Conservation (phyloP, 2,113 vertebrate species). For the Scomber scombrus region DNA sequence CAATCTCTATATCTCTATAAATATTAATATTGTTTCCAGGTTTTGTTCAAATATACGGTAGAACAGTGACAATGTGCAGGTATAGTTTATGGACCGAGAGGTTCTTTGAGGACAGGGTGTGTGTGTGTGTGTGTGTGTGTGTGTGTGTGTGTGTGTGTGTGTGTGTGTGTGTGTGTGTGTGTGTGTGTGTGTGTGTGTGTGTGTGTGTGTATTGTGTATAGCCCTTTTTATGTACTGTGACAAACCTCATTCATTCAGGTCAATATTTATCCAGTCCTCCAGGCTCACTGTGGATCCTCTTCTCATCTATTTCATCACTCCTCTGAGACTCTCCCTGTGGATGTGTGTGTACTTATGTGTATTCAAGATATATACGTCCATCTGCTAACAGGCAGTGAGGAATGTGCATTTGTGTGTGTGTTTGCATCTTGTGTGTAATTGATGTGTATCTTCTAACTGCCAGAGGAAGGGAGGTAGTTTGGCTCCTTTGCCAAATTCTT, state of each 20-base stretch:
- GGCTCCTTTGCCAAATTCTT: slow-evolving; percentile 42
- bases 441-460: slow-evolving; percentile 32
- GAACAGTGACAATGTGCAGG: slow-evolving; percentile 5
- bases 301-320: slow-evolving; percentile 71
- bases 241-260: slow-evolving; percentile 75
- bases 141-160: background rate
- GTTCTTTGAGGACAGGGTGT: slow-evolving; percentile 29
- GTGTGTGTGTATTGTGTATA: slow-evolving; percentile 3
- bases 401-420: slow-evolving; percentile 8
- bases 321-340: slow-evolving; percentile 33
- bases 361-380: slow-evolving; percentile 47
- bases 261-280: slow-evolving; percentile 78
- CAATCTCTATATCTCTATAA: slow-evolving; percentile 44
- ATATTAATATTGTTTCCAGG: slow-evolving; percentile 58
- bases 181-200: slow-evolving; percentile 27
- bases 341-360: slow-evolving; percentile 8
- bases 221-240: slow-evolving; percentile 69
- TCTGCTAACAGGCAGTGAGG: slow-evolving; percentile 16
- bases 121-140: slow-evolving; percentile 25
- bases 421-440: slow-evolving; percentile 7
- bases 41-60: slow-evolving; percentile 49
- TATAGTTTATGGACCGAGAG: slow-evolving; percentile 28
- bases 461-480: slow-evolving; percentile 31
- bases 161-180: background rate
- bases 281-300: slow-evolving; percentile 56